Evolutionary conservation across 2,113 vertebrate genomes (phyloP).

Genomic region (Cyprinodon variegatus): DNA sequence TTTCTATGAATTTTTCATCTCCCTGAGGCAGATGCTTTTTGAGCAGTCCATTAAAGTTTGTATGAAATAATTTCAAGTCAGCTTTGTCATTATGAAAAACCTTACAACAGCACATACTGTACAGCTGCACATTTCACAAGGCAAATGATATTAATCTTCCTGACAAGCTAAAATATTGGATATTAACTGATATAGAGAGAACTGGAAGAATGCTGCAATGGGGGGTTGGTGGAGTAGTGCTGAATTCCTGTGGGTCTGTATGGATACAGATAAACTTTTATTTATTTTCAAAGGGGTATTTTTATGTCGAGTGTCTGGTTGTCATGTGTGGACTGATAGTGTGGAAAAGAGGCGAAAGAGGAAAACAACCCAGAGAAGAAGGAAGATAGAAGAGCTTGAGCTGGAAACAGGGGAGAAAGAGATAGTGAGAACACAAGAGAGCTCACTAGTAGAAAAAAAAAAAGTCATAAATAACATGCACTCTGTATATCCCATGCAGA

Average conservation of each 20-base stretch:
- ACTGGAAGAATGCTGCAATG: slow-evolving; percentile 46
- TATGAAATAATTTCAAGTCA: slow-evolving; percentile 52
- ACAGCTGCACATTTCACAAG: slow-evolving; percentile 34
- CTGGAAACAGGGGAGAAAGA: slow-evolving; percentile 18
- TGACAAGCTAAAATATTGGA: slow-evolving; percentile 61
- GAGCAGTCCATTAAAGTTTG: slow-evolving; percentile 47
- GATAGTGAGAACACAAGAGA: slow-evolving; percentile 14
- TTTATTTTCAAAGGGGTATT: slow-evolving; percentile 42
- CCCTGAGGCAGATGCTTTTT: slow-evolving; percentile 22
- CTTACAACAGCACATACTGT: slow-evolving; percentile 30
- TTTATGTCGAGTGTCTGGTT: slow-evolving; percentile 65
- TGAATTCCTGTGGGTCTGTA: slow-evolving; percentile 59
- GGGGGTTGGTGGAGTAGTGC: slow-evolving; percentile 47
- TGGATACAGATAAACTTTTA: slow-evolving; percentile 70
- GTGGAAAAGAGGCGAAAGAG: slow-evolving; percentile 24
- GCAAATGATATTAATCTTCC: slow-evolving; percentile 65
- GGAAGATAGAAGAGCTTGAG: slow-evolving; percentile 2
- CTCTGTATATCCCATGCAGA: slow-evolving; percentile 37
- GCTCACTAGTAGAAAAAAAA: slow-evolving; percentile 8
- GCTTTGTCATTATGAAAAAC: slow-evolving; percentile 48
- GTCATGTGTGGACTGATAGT: slow-evolving; percentile 58
- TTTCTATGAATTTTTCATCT: slow-evolving; percentile 44
- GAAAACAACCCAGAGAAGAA: background rate
- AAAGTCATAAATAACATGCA: slow-evolving; percentile 49
- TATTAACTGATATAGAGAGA: slow-evolving; percentile 39